These are phyloP conservation scores for Notodonta dromedarius DNA, from an alignment of 2,888 invertebrate genomes.

Conservation along the genomic window DNA sequence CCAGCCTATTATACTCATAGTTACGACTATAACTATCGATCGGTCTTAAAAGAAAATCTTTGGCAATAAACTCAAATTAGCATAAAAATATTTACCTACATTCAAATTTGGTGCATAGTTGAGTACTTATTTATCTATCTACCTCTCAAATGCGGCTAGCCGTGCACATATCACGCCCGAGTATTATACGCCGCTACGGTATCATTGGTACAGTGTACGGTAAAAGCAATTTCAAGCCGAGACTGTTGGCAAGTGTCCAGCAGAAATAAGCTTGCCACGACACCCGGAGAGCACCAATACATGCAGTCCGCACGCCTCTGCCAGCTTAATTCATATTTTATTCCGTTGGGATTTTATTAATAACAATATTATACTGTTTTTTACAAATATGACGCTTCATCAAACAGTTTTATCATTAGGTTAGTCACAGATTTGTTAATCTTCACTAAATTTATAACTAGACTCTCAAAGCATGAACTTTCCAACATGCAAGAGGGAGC, in stretches of 20 bases:
- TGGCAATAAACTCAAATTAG: no score
- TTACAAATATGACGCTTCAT: not conserved
- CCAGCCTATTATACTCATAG: no score
- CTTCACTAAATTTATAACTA: no score
- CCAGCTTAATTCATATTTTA: conserved; percentile 55
- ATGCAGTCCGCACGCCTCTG: conserved; percentile 60
- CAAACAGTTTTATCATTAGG: no score
- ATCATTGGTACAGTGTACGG: conserved; percentile 73
- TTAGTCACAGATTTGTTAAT: no score
- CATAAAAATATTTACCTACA: conserved; percentile 7
- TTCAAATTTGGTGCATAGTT: conserved; percentile 9
- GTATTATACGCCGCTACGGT: conserved; percentile 63
- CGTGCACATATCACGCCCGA: conserved; percentile 53
- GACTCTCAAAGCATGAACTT: no score
- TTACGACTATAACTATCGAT: no score
- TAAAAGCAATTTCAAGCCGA: conserved; percentile 77
- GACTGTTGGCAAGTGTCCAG: conserved; percentile 75
- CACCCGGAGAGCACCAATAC: conserved; percentile 69
- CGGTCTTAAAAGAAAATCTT: no score
- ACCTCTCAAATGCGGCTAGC: conserved; percentile 38
- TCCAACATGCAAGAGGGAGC: no score
- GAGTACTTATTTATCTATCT: conserved; percentile 24
- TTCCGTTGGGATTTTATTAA: conserved; percentile 31
- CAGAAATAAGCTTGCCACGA: conserved; percentile 77
- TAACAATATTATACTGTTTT: conserved; percentile 21